Evolutionary conservation across 2,888 invertebrate species (phyloP), one percentile per base, ranked within the genome.

Genomic region (Volucella inanis): DNA sequence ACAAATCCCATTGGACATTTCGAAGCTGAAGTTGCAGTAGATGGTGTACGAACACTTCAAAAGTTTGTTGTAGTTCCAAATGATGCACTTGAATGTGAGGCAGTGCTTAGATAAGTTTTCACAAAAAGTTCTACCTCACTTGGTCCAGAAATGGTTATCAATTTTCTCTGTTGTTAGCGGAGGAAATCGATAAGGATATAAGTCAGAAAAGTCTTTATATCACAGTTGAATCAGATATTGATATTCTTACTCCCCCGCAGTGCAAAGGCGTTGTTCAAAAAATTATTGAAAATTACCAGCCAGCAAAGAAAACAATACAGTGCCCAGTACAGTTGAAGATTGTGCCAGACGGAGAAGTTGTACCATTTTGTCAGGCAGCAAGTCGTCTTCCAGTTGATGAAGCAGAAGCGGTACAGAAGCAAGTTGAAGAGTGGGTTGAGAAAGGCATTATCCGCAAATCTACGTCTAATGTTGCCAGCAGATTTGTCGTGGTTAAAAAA

Each of bases 391-490:
- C 87, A 31, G n/a, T 22, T 22, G 22, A 22, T 22, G 22, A 22
- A 22, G 22, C 22, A 22, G 22, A 3, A 22, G 22, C 22, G n/a
- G 76, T 87, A 12, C 49, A 67, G 15, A 52, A 70, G 4, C 86
- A 87, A 49, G 64, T 86, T 15, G 45, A 65, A 8, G 68, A 86
- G 41, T 87, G 84, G 82, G 22, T 87, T 22, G 22, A 71, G 15
- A 45, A 41, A 22, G 59, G 70, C 31, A 57, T 47, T 14, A 12
- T 55, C 15, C 43, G 43, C 41, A 61, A 43, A 61, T 61, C 61
- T 10, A 57, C 49, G n/a, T 61, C 68, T 8, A 43, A 75, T 43
- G 41, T 67, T 59, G 52, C 81, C 3, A 75, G 64, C 38, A 39
- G 49, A 22, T 70, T 81, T n/a, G 64, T 75, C 8, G 9, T 77